phyloP scores from a whole-genome alignment of 2,113 vertebrate genomes.

The Canis aureus region DNA sequence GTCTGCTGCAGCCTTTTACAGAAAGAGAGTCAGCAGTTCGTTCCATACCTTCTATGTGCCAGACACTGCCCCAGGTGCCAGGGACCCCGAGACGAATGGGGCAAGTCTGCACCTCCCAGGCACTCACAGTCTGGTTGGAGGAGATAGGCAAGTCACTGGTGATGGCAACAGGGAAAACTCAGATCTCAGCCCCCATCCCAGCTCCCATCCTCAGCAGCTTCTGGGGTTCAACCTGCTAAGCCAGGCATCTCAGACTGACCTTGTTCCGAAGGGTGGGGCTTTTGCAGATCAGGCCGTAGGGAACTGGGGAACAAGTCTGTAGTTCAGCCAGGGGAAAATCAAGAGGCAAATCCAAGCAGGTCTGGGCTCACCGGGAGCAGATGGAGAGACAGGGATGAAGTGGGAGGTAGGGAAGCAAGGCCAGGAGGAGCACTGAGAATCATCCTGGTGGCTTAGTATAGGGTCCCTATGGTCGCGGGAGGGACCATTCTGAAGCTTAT shows the following conservation, averaged over 20 bases:
- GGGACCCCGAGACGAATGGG: background rate
- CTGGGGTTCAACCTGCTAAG: background rate
- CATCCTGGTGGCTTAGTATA: background rate
- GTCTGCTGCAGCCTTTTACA: background rate
- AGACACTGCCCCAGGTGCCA: background rate
- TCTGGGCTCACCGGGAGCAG: background rate
- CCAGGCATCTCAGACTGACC: background rate
- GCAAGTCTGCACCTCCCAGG: background rate
- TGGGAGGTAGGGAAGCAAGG: background rate
- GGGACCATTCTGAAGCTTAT: background rate
- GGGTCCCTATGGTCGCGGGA: background rate
- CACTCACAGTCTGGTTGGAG: background rate
- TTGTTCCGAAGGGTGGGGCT: background rate
- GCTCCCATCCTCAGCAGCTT: background rate
- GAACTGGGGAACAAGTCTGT: background rate
- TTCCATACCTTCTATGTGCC: background rate
- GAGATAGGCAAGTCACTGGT: background rate
- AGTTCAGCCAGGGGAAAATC: background rate
- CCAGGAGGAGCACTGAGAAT: background rate
- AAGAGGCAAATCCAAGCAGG: background rate
- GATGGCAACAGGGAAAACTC: background rate
- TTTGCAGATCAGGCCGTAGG: background rate
- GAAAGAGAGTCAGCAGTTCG: background rate
- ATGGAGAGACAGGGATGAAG: too few species aligned
- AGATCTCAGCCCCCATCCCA: background rate